Conservation (phyloP, 2,797 vertebrate species). For the Periophthalmus magnuspinnatus region DNA sequence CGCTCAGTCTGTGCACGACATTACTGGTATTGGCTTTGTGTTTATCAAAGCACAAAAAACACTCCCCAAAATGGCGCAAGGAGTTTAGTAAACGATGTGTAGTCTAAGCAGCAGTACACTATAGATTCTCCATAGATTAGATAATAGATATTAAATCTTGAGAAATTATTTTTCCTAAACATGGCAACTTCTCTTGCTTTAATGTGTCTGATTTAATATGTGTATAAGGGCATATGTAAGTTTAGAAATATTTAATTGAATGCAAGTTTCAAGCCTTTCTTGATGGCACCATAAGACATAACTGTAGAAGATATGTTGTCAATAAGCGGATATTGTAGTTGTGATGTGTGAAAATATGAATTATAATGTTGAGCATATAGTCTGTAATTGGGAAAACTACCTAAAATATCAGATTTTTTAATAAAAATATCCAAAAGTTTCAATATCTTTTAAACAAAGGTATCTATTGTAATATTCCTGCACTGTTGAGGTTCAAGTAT, state of each 20-base stretch:
- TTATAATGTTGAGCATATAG: too few species aligned
- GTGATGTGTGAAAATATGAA: too few species aligned
- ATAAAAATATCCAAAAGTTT: too few species aligned
- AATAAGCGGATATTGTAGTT: not conserved
- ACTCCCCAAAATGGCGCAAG: slow-evolving; percentile 76
- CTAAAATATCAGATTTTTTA: too few species aligned
- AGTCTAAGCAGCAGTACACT: not conserved
- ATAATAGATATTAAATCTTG: not conserved
- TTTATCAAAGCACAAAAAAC: slow-evolving; percentile 10
- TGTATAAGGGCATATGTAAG: not conserved
- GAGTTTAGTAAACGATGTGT: slow-evolving; percentile 41
- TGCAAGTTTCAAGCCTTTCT: too few species aligned
- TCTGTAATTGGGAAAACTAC: too few species aligned
- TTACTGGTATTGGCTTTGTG: not conserved
- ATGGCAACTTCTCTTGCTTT: not conserved
- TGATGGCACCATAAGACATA: too few species aligned
- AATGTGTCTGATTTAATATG: not conserved
- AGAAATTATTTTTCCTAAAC: not conserved
- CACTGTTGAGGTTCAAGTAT: too few species aligned
- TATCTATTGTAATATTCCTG: too few species aligned
- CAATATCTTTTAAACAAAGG: too few species aligned
- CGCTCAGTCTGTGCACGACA: not conserved
- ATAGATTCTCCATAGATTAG: not conserved
- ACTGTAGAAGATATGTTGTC: not conserved
- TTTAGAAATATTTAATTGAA: not conserved